Conservation (phyloP, 2,797 vertebrate species). For the Tenualosa ilisha region DNA sequence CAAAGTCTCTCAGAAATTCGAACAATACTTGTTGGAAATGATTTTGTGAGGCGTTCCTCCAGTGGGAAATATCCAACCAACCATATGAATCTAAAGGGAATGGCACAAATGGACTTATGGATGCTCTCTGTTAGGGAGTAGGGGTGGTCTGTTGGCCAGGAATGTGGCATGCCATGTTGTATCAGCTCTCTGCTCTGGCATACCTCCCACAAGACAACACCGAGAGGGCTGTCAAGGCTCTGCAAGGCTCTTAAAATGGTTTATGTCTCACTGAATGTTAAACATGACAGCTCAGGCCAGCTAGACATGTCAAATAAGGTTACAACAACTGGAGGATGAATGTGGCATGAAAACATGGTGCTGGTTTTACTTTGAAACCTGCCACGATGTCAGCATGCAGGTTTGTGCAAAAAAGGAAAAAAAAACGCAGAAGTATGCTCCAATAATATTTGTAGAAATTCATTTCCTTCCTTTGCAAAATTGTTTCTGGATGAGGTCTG, state of each 20-base stretch:
- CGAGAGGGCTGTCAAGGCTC: background rate
- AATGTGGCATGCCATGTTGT: conserved; percentile 20
- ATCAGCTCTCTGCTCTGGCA: background rate
- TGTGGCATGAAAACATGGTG: background rate
- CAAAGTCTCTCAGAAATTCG: no score
- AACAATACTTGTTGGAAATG: no score
- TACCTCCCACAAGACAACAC: background rate
- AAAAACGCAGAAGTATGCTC: background rate
- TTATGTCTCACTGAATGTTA: conserved; percentile 14
- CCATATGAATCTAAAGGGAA: background rate
- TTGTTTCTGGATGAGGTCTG: background rate
- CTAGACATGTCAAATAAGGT: conserved; percentile 18
- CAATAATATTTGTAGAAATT: background rate
- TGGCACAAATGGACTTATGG: background rate
- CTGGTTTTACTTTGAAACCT: conserved; percentile 9
- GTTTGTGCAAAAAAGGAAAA: background rate
- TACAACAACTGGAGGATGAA: background rate
- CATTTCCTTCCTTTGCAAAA: background rate
- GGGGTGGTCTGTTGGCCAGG: background rate
- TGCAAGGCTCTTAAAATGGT: background rate
- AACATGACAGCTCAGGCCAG: background rate
- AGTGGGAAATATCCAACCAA: background rate
- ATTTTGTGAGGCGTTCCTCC: background rate
- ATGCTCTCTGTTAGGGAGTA: background rate
- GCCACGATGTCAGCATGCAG: background rate